phyloP scores from a whole-genome alignment of 2,888 invertebrate species.

The Lathronympha strigana region DNA sequence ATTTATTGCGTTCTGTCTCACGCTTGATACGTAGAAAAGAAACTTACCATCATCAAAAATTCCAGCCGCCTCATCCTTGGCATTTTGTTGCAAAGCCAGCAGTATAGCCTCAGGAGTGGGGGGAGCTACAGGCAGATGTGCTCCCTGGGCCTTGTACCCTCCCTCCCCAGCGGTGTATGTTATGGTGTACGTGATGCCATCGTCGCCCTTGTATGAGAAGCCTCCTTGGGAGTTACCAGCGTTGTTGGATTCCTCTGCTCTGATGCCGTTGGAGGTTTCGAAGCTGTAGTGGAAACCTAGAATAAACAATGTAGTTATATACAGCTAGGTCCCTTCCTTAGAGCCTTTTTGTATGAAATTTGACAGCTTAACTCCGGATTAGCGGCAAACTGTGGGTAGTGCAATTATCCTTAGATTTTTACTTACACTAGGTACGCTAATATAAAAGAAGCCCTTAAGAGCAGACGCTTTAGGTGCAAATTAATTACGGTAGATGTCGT shows the following conservation, averaged over 20 bases:
- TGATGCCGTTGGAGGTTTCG: conserved; percentile 74
- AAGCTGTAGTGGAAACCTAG: conserved; percentile 70
- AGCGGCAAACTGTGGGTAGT: no score
- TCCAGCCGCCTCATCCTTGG: conserved; percentile 81
- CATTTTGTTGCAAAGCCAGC: conserved; percentile 75
- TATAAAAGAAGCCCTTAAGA: no score
- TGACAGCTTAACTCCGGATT: no score
- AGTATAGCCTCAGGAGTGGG: conserved; percentile 84
- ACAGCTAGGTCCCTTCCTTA: no score
- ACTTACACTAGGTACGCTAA: no score
- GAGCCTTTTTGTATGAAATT: no score
- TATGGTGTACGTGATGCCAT: conserved; percentile 80
- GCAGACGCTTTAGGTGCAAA: no score
- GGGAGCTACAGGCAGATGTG: conserved; percentile 83
- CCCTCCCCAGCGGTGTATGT: conserved; percentile 83
- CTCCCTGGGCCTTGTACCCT: conserved; percentile 82
- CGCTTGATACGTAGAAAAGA: background rate
- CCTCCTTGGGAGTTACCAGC: conserved; percentile 71
- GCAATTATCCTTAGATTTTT: no score
- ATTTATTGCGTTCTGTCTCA: no score
- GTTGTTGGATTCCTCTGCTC: conserved; percentile 68
- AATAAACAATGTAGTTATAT: no score
- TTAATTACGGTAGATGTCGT: no score
- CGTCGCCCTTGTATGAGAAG: conserved; percentile 84
- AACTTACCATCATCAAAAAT: conserved; percentile 80